Evolutionary conservation across 2,797 vertebrate species (phyloP).

Genomic region (Enteromius afrohamiltoni): DNA sequence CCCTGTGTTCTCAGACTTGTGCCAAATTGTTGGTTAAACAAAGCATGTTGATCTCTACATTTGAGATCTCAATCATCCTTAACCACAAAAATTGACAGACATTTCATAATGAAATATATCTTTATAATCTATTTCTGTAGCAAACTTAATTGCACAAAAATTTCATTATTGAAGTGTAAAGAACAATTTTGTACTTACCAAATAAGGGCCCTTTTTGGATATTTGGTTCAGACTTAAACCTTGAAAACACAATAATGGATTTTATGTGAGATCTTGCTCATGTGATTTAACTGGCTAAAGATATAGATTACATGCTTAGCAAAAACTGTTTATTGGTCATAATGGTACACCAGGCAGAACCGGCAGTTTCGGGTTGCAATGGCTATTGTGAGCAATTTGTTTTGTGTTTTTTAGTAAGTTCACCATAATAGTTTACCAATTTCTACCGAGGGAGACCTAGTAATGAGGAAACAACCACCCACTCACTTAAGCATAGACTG

Average conservation of each 20-base stretch:
- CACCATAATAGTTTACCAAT: too few relatives aligned
- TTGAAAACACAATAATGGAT: conserved; percentile 24
- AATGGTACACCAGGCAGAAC: not conserved
- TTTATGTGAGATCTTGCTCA: not conserved
- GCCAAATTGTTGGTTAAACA: too few relatives aligned
- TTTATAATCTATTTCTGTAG: not conserved
- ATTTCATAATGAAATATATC: not conserved
- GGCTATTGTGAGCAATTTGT: not conserved
- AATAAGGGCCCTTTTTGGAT: not conserved
- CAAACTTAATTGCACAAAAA: not conserved
- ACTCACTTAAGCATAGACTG: too few relatives aligned
- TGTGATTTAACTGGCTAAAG: not conserved
- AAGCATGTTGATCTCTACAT: too few relatives aligned
- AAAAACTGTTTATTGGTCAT: not conserved
- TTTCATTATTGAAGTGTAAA: not conserved
- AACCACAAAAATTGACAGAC: not conserved
- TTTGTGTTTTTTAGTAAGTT: not conserved
- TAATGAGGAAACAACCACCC: too few relatives aligned
- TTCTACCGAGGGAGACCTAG: too few relatives aligned
- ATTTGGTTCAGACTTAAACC: conserved; percentile 24
- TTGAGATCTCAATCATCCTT: too few relatives aligned
- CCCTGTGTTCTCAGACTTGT: too few relatives aligned
- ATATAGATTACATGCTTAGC: not conserved
- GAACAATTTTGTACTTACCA: not conserved
- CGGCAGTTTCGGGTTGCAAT: not conserved